Evolutionary conservation across 23 tunicate genomes (phyloP), one percentile per base, ranked within the genome.

Genomic region (Aplidium turbinatum): DNA sequence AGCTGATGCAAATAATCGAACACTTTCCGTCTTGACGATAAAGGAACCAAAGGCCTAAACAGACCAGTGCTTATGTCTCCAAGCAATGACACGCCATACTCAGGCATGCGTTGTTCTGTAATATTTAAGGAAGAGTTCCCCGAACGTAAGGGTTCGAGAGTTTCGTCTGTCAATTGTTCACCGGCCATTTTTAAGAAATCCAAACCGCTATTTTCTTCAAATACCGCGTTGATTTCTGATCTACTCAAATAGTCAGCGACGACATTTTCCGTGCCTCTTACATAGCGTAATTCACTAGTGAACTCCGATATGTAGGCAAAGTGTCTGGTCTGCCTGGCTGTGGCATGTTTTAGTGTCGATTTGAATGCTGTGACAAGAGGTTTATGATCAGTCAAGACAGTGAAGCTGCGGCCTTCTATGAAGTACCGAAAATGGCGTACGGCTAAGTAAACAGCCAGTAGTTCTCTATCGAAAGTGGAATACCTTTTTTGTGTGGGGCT

Each of bases 401-500:
- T 31, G 53, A 79, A 68, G 19, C 54, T 13, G 23, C 56, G 54
- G 4, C 54, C 75, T 28, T 65, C 32, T 1, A 79, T 35, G 21
- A 54, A 38, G 67, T 67, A 55, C 20, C 53, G 58, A 47, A 79
- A 67, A 34, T 79, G 56, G 5, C 39, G 33, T 16, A 79, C 22
- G 28, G 84, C 70, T 5, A 51, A 53, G 27, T 67, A 62, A 6
- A 67, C 19, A 56, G 58, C 53, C 11, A 68, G 75, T 16, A 67
- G 54, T 36, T 79, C 84, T 3, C 52, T 52, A 7, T 67, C 84
- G 27, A 42, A 79, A 0, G 84, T 68, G 38, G 75, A 35, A 56
- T 79, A 79, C 24, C 1, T 35, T 0, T 47, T 51, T 38, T 79
- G 71, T 22, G 76, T 27, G 1, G 73, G 46, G 0, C 40, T 67